Conservation (phyloP, 2,113 vertebrate species). For the Theristicus caerulescens region DNA sequence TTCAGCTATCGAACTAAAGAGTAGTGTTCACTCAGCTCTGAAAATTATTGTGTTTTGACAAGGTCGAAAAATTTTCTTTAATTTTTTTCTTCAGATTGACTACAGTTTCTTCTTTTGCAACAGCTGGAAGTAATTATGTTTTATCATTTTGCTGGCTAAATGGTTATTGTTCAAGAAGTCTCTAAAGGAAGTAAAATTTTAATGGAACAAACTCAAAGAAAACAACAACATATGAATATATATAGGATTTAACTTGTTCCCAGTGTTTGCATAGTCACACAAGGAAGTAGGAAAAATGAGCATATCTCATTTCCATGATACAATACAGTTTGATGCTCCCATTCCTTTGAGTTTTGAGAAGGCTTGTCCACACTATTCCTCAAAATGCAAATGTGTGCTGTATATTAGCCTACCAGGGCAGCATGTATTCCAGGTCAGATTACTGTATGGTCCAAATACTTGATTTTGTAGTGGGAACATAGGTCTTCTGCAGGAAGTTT, state of each 20-base stretch:
- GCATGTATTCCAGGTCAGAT: neutral
- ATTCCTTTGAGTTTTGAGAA: neutral
- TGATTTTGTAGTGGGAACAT: neutral
- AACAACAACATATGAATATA: neutral
- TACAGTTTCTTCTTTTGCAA: neutral
- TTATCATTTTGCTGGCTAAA: constrained; percentile 4
- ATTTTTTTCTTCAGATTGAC: neutral
- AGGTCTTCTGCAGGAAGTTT: neutral
- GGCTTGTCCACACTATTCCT: neutral
- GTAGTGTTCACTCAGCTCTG: neutral
- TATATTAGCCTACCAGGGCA: neutral
- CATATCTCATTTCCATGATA: neutral
- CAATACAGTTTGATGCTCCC: neutral
- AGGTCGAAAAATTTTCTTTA: neutral
- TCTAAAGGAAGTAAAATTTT: neutral
- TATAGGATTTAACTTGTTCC: neutral
- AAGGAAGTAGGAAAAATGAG: neutral
- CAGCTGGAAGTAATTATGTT: constrained; percentile 16
- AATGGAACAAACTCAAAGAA: neutral
- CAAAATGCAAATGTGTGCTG: neutral
- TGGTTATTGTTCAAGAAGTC: neutral
- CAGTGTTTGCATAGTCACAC: neutral
- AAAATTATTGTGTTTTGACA: neutral
- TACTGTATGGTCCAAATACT: neutral
- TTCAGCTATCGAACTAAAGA: neutral